These are phyloP conservation scores for Anarhynchus alexandrinus DNA, from an alignment of 2,113 vertebrate genomes.

Conservation along the genomic window DNA sequence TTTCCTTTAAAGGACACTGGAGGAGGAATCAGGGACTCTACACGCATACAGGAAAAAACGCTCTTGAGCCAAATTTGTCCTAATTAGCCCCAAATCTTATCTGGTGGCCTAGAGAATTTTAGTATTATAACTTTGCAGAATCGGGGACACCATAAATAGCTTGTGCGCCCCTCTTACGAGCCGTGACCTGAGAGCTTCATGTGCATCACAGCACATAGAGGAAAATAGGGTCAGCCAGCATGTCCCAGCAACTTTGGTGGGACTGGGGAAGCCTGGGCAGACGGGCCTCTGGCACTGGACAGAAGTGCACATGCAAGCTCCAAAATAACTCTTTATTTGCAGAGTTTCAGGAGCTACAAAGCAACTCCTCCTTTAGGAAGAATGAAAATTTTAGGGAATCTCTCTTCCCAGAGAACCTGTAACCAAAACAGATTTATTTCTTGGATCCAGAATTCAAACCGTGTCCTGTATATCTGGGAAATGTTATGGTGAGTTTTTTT, in stretches of 20 bases:
- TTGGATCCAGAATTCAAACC: neutral
- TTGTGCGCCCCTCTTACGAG: neutral
- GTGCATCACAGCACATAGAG: too few species aligned
- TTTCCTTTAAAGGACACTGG: neutral
- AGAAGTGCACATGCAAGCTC: neutral
- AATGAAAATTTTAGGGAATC: neutral
- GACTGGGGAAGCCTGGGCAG: neutral
- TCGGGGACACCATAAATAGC: rapidly evolving
- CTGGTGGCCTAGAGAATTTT: neutral
- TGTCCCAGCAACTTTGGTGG: neutral
- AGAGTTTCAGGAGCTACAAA: neutral
- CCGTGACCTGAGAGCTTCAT: neutral
- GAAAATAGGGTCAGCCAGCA: neutral
- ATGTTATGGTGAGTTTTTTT: neutral
- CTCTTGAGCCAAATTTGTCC: neutral
- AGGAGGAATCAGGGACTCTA: neutral
- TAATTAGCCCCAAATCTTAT: neutral
- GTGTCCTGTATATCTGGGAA: neutral
- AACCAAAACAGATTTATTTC: neutral
- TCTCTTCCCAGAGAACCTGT: neutral
- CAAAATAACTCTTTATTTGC: neutral
- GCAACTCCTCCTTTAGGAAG: neutral
- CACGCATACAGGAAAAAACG: rapidly evolving
- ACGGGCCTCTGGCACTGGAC: rapidly evolving
- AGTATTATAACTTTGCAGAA: neutral